Evolutionary conservation across 2,888 invertebrate genomes (phyloP).

Genomic region (Pomacea canaliculata): DNA sequence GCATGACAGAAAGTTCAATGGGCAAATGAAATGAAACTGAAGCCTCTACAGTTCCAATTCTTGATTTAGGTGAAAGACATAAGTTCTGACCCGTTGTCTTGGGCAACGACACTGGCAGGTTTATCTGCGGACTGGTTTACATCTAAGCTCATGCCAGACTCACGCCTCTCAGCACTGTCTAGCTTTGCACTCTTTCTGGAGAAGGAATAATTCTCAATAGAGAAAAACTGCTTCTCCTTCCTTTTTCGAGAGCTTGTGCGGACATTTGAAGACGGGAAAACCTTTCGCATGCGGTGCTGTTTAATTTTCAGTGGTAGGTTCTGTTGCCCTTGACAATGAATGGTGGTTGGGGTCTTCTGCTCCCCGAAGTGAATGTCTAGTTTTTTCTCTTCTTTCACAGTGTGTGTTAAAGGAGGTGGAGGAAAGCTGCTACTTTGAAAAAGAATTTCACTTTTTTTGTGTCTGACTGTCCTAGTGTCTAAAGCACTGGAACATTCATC

Average conservation of each 20-base stretch:
- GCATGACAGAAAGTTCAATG: too few relatives aligned
- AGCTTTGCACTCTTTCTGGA: constrained; percentile 32
- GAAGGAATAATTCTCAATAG: constrained; percentile 65
- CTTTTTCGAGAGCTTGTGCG: constrained; percentile 61
- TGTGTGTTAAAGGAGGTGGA: constrained; percentile 6
- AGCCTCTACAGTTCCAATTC: too few relatives aligned
- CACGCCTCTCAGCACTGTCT: constrained; percentile 10
- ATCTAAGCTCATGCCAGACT: constrained; percentile 7
- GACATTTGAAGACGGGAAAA: constrained; percentile 24
- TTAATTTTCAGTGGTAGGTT: not conserved
- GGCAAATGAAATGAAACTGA: too few relatives aligned
- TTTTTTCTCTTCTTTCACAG: constrained; percentile 19
- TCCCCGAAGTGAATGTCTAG: not conserved
- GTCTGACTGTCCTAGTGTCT: not conserved
- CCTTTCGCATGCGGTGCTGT: not conserved
- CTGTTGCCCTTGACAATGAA: not conserved
- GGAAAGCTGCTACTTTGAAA: not conserved
- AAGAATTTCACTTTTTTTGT: not conserved
- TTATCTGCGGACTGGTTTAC: constrained; percentile 6
- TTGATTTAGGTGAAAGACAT: constrained; percentile 31
- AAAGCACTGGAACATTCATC: not conserved
- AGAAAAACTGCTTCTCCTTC: constrained; percentile 64
- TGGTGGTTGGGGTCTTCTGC: not conserved
- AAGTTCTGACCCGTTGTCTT: constrained; percentile 40
- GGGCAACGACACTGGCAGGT: constrained; percentile 35